Base-by-base conservation (phyloP, 2,888 invertebrate genomes). In the Kuschelorhynchus macadamiae region DNA sequence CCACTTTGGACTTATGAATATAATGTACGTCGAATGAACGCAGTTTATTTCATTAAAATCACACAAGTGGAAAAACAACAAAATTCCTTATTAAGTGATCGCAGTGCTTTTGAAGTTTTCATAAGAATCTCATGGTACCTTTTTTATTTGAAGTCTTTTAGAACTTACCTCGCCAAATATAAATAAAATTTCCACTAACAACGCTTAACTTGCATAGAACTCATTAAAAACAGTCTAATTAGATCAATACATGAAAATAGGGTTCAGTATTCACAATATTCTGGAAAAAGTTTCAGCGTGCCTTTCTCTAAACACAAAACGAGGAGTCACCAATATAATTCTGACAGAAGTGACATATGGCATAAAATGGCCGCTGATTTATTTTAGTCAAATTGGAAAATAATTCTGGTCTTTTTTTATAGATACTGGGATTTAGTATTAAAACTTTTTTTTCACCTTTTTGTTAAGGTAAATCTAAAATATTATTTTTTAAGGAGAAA, bases 141-240 rank as follows among this genome's bases (percentile, higher is more conserved):
- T 11, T 16, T 59, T 57, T 59, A 47, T 39, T 39, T 42, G 47
- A 66, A 41, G 42, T 66, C 7, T 53, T 47, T 59, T 30, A 42
- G 32, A 47, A 66, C 66, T 66, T 66, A 66, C 66, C 66, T 66
- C 59, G 59, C 53, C 60, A 47, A 52, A 55, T 53, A 60, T 53
- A 41, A 39, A 32, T 16, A 46, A 36, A 60, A 52, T 57, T 41
- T 53, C 53, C 66, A 60, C 59, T 33, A 11, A 11, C 52, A 62
- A 52, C 39, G 61, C 33, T 62, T 17, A 47, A 63, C 46, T 17
- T 14, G 11, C 46, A 25, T 21, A 16, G 25, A 47, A 63, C 55
- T 20, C 33, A 20, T 25, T 11, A 47, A 39, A 39, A 53, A 55
- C 18, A n/a, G 47, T 46, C 39, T 39, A 55, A 47, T 25, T 41